phyloP scores from a whole-genome alignment of 2,113 vertebrate genomes.

The Odocoileus hemionus region DNA sequence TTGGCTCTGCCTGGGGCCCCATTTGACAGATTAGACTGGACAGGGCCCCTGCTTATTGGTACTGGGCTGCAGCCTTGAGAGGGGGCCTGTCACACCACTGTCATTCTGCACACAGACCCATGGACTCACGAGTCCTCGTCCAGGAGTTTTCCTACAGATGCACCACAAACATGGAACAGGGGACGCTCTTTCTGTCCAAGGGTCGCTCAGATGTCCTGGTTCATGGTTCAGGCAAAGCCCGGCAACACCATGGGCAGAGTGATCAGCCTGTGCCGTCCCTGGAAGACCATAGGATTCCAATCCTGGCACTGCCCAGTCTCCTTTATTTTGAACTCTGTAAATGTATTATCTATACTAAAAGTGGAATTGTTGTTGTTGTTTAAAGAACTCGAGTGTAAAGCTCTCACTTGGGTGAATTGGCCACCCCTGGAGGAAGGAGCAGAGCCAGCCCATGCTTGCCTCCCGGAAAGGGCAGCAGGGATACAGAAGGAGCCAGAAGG shows the following conservation, averaged over 20 bases:
- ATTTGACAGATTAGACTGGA: not conserved
- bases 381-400: fast-evolving
- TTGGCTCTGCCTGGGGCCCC: not conserved
- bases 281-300: not conserved
- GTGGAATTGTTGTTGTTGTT: too few relatives aligned
- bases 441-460: too few relatives aligned
- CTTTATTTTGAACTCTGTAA: not conserved
- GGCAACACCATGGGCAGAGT: not conserved
- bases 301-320: fast-evolving
- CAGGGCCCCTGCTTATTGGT: not conserved
- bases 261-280: fast-evolving
- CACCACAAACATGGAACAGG: fast-evolving
- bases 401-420: not conserved
- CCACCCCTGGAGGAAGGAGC: not conserved
- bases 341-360: not conserved
- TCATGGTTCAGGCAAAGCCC: too few relatives aligned
- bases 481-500: fast-evolving
- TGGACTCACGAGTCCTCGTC: not conserved
- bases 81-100: not conserved
- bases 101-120: fast-evolving
- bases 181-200: not conserved
- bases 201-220: not conserved
- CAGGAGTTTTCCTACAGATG: not conserved
- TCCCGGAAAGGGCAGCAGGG: not conserved
- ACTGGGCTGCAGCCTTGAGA: not conserved